Evolutionary conservation across 2,113 vertebrate genomes (phyloP).

Genomic region (Psilopsiagon aymara): DNA sequence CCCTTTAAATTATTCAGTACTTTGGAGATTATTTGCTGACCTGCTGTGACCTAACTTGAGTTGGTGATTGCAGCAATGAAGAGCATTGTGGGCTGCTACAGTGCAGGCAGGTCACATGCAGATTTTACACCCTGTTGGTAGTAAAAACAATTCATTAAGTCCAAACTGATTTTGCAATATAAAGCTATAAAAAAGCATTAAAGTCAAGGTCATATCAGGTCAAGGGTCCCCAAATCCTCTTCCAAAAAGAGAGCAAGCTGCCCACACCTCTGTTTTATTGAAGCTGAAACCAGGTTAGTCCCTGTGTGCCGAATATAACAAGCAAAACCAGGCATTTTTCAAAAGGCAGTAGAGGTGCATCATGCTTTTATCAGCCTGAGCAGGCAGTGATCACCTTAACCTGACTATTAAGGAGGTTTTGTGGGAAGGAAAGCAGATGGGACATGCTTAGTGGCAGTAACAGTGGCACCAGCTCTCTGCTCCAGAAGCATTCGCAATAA

Average conservation of each 20-base stretch:
- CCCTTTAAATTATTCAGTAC: constrained; percentile 70
- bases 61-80: neutral
- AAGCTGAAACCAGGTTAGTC: neutral
- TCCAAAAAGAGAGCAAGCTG: neutral
- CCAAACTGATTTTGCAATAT: constrained; percentile 1
- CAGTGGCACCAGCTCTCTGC: neutral
- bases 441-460: neutral
- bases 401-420: neutral
- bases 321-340: neutral
- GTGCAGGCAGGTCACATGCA: neutral
- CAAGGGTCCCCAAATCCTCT: neutral
- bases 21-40: constrained; percentile 40
- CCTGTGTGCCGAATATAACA: neutral
- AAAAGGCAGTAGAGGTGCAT: neutral
- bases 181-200: neutral
- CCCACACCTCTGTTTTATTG: neutral
- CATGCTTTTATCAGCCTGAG: neutral
- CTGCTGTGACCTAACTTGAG: neutral
- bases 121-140: neutral
- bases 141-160: constrained; percentile 10
- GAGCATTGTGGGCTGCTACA: neutral
- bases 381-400: neutral
- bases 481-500: neutral
- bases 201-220: neutral
- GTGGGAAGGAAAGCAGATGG: neutral